These are phyloP conservation scores for Drosophila peninsularis DNA, from an alignment of 2,888 invertebrate species.

Conservation along the genomic window DNA sequence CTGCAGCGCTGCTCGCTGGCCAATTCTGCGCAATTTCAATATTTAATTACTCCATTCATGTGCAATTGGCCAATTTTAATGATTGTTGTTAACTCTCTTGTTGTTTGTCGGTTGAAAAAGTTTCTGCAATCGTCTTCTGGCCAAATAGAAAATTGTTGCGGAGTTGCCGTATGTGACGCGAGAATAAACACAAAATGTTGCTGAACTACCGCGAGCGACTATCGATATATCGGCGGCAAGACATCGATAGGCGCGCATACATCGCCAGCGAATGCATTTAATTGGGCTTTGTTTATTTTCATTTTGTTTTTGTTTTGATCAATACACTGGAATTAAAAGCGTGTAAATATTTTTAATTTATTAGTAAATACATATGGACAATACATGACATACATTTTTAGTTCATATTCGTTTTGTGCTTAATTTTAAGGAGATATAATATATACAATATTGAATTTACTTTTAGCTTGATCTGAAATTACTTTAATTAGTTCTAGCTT, in stretches of 20 bases:
- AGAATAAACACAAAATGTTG: slow-evolving; percentile 66
- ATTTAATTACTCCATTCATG: slow-evolving; percentile 45
- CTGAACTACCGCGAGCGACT: slow-evolving; percentile 37
- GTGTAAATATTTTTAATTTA: background rate
- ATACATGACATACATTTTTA: background rate
- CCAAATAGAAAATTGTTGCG: slow-evolving; percentile 64
- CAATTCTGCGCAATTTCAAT: slow-evolving; percentile 24
- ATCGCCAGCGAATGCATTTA: background rate
- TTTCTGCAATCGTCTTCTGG: slow-evolving; percentile 63
- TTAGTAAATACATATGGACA: background rate
- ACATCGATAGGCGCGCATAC: slow-evolving; percentile 29
- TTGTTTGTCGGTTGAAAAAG: slow-evolving; percentile 41
- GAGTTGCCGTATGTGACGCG: slow-evolving; percentile 66
- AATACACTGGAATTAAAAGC: background rate
- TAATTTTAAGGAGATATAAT: too few species aligned
- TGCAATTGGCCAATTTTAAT: slow-evolving; percentile 40
- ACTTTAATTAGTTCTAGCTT: too few species aligned
- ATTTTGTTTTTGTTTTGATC: background rate
- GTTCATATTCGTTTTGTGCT: background rate
- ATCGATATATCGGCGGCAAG: slow-evolving; percentile 45
- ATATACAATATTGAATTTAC: too few species aligned
- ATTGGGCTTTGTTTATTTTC: background rate
- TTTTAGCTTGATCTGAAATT: too few species aligned
- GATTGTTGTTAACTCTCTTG: slow-evolving; percentile 14
- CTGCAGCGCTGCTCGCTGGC: slow-evolving; percentile 42